Conservation (phyloP, 2,888 invertebrate genomes). For the Drosophila pegasa region DNA sequence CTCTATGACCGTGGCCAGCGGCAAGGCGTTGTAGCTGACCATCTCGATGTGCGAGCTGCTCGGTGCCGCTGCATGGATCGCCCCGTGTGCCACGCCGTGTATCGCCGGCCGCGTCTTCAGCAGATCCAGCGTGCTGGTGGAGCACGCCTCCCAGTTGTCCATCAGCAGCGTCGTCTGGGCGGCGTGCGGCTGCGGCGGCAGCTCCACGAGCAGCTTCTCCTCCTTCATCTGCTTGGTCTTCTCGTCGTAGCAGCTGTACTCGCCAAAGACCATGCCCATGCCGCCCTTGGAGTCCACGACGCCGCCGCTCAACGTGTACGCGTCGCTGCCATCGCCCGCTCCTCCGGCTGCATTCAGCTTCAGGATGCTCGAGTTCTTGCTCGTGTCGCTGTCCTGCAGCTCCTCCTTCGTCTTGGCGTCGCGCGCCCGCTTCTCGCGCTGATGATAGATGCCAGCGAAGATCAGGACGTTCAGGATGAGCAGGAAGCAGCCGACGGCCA, state of each 20-base stretch:
- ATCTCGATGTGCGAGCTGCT: constrained; percentile 63
- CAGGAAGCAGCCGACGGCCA: constrained; percentile 93
- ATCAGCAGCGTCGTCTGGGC: constrained; percentile 65
- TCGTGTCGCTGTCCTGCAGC: constrained; percentile 86
- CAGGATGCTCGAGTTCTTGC: constrained; percentile 81
- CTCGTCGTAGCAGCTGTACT: constrained; percentile 89
- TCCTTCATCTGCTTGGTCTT: constrained; percentile 85
- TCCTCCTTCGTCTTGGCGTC: constrained; percentile 92
- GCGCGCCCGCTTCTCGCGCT: constrained; percentile 88
- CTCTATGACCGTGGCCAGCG: constrained; percentile 63
- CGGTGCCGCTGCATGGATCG: background rate
- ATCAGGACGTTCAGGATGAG: constrained; percentile 93
- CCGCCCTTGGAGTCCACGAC: constrained; percentile 69
- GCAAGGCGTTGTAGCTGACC: constrained; percentile 69
- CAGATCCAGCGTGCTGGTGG: constrained; percentile 81
- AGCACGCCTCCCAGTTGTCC: constrained; percentile 74
- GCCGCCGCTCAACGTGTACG: constrained; percentile 66
- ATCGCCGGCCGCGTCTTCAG: constrained; percentile 75
- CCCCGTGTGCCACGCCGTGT: background rate
- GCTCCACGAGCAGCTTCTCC: constrained; percentile 88
- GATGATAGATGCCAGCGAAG: constrained; percentile 95
- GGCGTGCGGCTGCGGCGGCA: constrained; percentile 82
- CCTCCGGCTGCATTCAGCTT: constrained; percentile 76
- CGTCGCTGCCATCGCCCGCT: constrained; percentile 55
- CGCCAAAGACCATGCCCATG: constrained; percentile 85